Conservation (phyloP, 2,888 invertebrate genomes). For the Plagodis dolabraria region DNA sequence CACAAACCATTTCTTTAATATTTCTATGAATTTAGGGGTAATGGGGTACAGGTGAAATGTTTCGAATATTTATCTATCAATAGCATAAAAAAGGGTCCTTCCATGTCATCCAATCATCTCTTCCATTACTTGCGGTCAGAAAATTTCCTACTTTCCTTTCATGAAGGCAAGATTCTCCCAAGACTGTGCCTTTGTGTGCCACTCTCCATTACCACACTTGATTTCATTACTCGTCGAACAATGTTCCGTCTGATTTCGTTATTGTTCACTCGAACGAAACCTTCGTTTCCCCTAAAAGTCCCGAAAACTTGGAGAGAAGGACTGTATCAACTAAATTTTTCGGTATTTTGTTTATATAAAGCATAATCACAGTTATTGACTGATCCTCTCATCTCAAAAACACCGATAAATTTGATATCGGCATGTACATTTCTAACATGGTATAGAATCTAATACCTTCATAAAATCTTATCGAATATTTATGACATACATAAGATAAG, state of each 20-base stretch:
- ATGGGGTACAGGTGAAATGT: no score
- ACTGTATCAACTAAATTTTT: constrained; percentile 7
- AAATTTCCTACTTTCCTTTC: constrained; percentile 3
- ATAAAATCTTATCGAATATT: no score
- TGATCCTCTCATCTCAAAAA: no score
- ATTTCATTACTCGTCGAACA: constrained; percentile 34
- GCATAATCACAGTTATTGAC: no score
- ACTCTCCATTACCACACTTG: constrained; percentile 29
- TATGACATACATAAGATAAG: background rate
- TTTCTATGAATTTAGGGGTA: no score
- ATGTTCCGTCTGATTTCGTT: constrained; percentile 39
- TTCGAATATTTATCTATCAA: no score
- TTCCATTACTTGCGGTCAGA: constrained; percentile 5
- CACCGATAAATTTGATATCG: background rate
- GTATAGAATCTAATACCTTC: no score
- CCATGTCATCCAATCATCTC: background rate
- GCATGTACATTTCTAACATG: background rate
- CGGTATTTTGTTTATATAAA: no score
- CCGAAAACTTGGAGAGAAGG: constrained; percentile 19
- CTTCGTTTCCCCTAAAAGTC: constrained; percentile 18
- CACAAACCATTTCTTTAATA: no score
- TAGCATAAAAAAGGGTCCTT: background rate
- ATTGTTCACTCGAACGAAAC: constrained; percentile 35
- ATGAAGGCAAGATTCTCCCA: constrained; percentile 5
- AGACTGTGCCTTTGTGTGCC: constrained; percentile 19